A percentile compares a stretch with the other conserved stretches of the same genome.
Conservation (phyloP, 1,140 invertebrate species). For the Drosophila kanapiae region DNA sequence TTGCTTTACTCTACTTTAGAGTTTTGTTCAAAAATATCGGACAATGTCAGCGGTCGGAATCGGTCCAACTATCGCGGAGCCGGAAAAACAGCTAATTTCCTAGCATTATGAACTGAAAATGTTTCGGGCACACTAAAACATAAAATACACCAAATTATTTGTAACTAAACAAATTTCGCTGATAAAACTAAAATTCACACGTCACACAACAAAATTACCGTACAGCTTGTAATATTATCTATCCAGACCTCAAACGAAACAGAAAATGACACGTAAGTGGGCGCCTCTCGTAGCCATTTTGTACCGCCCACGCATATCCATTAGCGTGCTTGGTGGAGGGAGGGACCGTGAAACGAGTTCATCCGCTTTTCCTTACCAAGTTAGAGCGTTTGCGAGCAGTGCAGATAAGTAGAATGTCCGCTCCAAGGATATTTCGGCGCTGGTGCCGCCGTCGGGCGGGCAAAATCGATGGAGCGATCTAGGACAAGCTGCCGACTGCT, state of each 20-base stretch:
- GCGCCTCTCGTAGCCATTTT: conserved; percentile 1
- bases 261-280: conserved; percentile 56
- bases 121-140: too few relatives aligned
- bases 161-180: conserved; percentile 9
- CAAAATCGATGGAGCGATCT: conserved; percentile 35
- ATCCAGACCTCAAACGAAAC: conserved; percentile 1
- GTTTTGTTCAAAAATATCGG: too few relatives aligned
- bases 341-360: not conserved
- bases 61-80: too few relatives aligned
- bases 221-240: not conserved
- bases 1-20: too few relatives aligned
- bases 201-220: conserved; percentile 5
- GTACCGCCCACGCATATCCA: not conserved
- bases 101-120: too few relatives aligned
- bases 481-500: conserved; percentile 22
- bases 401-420: not conserved
- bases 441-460: not conserved
- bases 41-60: too few relatives aligned
- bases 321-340: not conserved
- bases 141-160: not conserved
- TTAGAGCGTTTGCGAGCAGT: not conserved
- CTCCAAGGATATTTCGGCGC: not conserved
- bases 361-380: not conserved
- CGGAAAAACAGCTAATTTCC: too few relatives aligned
- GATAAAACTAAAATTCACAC: conserved; percentile 4